A percentile compares a stretch with the other conserved stretches of the same genome.
These are phyloP conservation scores for Isurus oxyrinchus DNA, from an alignment of 2,113 vertebrate genomes.

Conservation along the genomic window DNA sequence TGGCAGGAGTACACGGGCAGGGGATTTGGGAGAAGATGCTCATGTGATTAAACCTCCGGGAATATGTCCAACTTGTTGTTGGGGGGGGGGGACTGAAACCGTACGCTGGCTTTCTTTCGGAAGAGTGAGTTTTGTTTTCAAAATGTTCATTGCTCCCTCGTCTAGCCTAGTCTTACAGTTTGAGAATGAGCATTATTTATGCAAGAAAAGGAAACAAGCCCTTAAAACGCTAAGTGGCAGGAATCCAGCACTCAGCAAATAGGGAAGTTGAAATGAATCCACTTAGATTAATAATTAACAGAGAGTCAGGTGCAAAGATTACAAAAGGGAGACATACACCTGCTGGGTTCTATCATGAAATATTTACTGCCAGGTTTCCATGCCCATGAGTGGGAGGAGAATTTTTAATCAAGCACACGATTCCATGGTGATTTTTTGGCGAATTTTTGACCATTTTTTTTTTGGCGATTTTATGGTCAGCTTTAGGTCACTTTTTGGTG, in stretches of 20 bases:
- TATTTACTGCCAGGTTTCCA: background rate
- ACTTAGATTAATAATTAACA: constrained; percentile 5
- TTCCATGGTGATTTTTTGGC: background rate
- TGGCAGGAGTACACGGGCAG: background rate
- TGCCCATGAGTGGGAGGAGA: background rate
- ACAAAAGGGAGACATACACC: background rate
- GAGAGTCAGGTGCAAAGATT: background rate
- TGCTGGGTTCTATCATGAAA: background rate
- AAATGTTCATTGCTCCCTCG: background rate
- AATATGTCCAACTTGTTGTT: background rate
- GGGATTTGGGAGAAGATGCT: background rate
- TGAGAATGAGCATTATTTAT: background rate
- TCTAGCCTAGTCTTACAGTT: background rate
- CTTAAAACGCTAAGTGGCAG: background rate
- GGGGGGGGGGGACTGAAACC: background rate
- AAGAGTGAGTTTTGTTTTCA: background rate
- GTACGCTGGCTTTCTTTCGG: background rate
- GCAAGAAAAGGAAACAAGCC: background rate
- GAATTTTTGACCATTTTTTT: no score
- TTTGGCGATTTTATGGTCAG: no score
- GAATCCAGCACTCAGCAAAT: background rate
- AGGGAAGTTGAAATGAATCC: background rate
- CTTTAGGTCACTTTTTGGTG: no score
- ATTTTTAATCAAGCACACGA: background rate
- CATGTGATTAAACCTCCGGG: background rate